A percentile compares a stretch with the other conserved stretches of the same genome.
Evolutionary conservation across 2,888 invertebrate species (phyloP).

Genomic region (Petrophora chlorosata): DNA sequence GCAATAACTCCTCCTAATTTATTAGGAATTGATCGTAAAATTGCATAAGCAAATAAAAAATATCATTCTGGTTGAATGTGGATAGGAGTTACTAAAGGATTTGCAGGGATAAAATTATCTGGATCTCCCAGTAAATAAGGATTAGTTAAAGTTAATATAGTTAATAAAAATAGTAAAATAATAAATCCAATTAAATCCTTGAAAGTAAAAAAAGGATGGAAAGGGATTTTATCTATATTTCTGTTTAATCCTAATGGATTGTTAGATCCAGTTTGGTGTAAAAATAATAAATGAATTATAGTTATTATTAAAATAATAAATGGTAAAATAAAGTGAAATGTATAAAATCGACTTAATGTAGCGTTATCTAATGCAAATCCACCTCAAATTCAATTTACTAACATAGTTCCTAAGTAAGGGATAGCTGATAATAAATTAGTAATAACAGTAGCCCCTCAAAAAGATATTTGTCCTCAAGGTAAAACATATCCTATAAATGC

Average conservation of each 20-base stretch:
- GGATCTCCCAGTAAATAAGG: slow-evolving; percentile 87
- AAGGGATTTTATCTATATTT: slow-evolving; percentile 87
- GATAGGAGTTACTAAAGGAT: slow-evolving; percentile 86
- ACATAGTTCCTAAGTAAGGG: slow-evolving; percentile 85
- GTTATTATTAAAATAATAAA: slow-evolving; percentile 86
- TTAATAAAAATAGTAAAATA: slow-evolving; percentile 79
- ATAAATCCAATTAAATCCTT: slow-evolving; percentile 87
- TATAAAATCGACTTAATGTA: slow-evolving; percentile 90
- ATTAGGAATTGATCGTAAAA: slow-evolving; percentile 91
- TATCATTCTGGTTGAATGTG: slow-evolving; percentile 95
- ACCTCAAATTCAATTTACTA: slow-evolving; percentile 90
- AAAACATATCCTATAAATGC: slow-evolving; percentile 91
- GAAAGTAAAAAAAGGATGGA: slow-evolving; percentile 86
- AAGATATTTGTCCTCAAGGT: slow-evolving; percentile 92
- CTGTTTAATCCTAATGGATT: slow-evolving; percentile 86
- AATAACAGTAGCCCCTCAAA: slow-evolving; percentile 92
- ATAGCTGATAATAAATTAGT: slow-evolving; percentile 89
- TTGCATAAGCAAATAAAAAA: slow-evolving; percentile 92
- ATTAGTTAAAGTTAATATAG: slow-evolving; percentile 75
- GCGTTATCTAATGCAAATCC: slow-evolving; percentile 90
- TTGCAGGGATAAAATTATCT: slow-evolving; percentile 89
- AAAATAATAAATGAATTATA: slow-evolving; percentile 86
- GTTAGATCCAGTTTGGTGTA: slow-evolving; percentile 87
- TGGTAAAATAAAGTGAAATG: slow-evolving; percentile 89
- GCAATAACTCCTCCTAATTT: slow-evolving; percentile 90